Base-by-base conservation (phyloP, 2,113 vertebrate genomes). In the Tetrao urogallus region DNA sequence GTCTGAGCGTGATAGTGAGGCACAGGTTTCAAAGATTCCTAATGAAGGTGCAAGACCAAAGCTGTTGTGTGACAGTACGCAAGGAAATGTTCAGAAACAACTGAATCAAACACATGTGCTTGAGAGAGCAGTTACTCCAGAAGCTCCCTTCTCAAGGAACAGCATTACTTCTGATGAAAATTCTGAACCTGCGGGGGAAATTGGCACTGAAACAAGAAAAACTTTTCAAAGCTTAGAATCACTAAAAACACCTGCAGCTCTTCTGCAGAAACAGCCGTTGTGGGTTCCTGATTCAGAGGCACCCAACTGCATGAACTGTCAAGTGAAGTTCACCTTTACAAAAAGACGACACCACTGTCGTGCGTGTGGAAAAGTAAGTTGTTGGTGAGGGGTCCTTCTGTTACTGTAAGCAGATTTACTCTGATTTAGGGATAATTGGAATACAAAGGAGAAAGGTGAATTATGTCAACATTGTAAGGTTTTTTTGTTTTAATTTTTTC, bases 231-330 rank as follows among this genome's bases (percentile, higher is more conserved):
- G 57, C 1, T 4, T 58, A n/a, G 96, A 97, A 25, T 36, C 94
- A 6, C 73, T 25, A 77, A 34, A 90, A 54, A 61, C 64, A 19
- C 90, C 95, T 24, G 65, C 97, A 56, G 77, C 97, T 81, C 94
- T 98, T 54, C 98, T 98, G 2, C 95, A 95, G 90, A 98, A 98
- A 72, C 99, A 99, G 70, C 99, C 99, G 2, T 71, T 98, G 5
- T 99, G 99, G 99, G 97, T 99, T 63, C 99, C 99, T 3, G 99
- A 99, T 93, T 98, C 99, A 15, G 98, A 99, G 92, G 99, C 99
- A 83, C 99, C 99, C 60, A 99, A 98, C 79, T 99, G 99, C 91
- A 99, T 99, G 98, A 99, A 98, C 91, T 99, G 99, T 96, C 96
- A 97, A 71, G 98, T 98, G 89, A 99, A 96, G 96, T 99, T 99